A percentile compares a stretch with the other conserved stretches of the same genome.
Conservation (phyloP, 2,113 vertebrate species). For the Gambusia holbrooki region DNA sequence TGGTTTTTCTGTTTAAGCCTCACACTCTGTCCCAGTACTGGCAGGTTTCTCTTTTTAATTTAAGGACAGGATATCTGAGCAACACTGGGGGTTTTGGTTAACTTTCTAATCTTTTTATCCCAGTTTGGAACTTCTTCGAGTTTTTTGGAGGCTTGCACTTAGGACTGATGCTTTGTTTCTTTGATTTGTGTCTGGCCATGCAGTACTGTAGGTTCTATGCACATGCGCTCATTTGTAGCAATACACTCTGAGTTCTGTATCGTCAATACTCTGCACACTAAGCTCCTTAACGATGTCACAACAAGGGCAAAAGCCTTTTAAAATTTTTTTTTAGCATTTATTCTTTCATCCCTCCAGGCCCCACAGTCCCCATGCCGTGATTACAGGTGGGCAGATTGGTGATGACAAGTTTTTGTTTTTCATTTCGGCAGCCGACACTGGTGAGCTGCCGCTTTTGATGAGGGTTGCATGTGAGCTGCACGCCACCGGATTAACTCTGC, state of each 20-base stretch:
- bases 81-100: slow-evolving; percentile 39
- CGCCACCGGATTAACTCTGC: slow-evolving; percentile 53
- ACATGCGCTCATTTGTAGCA: slow-evolving; percentile 15
- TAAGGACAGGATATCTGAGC: slow-evolving; percentile 47
- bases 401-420: slow-evolving; percentile 40
- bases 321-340: slow-evolving; percentile 9
- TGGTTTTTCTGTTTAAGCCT: slow-evolving; percentile 57
- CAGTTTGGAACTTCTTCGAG: slow-evolving; percentile 61
- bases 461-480: slow-evolving; percentile 50
- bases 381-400: slow-evolving; percentile 51
- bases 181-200: not conserved
- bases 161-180: slow-evolving; percentile 2
- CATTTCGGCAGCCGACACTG: slow-evolving; percentile 30
- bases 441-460: slow-evolving; percentile 45
- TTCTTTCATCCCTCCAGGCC: not conserved
- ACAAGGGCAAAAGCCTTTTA: slow-evolving; percentile 66
- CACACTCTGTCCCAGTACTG: slow-evolving; percentile 41
- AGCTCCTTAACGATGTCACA: slow-evolving; percentile 71
- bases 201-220: not conserved
- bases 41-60: slow-evolving; percentile 70
- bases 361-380: not conserved
- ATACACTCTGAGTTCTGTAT: slow-evolving; percentile 37
- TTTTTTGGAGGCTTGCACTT: slow-evolving; percentile 16
- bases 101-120: slow-evolving; percentile 74
- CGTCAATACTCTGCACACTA: slow-evolving; percentile 64